Base-by-base conservation (phyloP, 2,113 vertebrate species). In the Tetrax tetrax region DNA sequence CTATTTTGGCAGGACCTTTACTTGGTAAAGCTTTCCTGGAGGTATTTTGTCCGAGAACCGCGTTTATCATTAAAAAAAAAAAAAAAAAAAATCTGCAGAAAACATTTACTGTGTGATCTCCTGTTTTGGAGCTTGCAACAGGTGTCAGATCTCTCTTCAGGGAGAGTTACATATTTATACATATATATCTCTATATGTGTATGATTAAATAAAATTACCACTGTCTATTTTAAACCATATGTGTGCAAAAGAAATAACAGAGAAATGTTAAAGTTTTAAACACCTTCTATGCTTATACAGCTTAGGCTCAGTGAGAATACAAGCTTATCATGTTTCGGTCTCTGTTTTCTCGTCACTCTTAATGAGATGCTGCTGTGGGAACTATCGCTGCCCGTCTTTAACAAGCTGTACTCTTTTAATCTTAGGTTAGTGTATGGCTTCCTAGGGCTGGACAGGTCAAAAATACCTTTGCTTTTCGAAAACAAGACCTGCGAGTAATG, bases 401-500 rank as follows among this genome's bases (percentile, higher is more conserved):
- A 31, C 16, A 5, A 63, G 5, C 12, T 33, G 11, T 10, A 18
- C 1, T 2, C 6, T 69, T 76, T 60, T 27, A 41, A 10, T 53
- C 9, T 81, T 29, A 45, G 16, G 27, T 77, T 60, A 43, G 21
- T 7, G 19, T 27, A 2, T 9, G 5, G 27, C 51, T 70, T 54
- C 28, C 41, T 24, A 41, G 15, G 14, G 24, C 25, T 47, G 41
- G 6, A 41, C 25, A 29, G 63, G 14, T 57, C 2, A 56, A 91
- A 89, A 75, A 51, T 14, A n/a, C 3, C 3, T 75, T 71, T 63
- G 21, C 56, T 81, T 81, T 70, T 50, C 5, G 64, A 75, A 66
- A 61, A 23, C 9, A 47, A 48, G 31, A 17, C 2, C 2, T 0
- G 0, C 1, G 1, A 70, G 23, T 27, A n/a, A 71, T 14, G 17